Base-by-base conservation (phyloP, 2,888 invertebrate genomes). In the Vanessa cardui region DNA sequence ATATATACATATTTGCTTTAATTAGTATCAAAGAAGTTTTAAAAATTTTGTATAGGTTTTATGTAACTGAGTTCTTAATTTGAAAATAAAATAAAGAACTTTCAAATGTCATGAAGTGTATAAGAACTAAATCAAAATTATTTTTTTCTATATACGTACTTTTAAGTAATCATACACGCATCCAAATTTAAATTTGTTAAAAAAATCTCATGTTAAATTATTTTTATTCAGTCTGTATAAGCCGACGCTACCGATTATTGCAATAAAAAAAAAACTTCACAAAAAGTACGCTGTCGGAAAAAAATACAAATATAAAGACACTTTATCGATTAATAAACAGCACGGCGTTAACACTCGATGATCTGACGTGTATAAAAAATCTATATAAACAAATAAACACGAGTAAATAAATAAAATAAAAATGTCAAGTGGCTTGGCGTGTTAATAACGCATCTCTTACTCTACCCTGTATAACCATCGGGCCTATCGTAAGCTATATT, bases 401-500 rank as follows among this genome's bases (percentile, higher is more conserved):
- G 18, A 26, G 18, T n/a, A 50, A 58, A 18, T 15, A 58, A 58
- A 44, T 49, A 33, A 58, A 49, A 33, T 49, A 33, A 49, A 58
- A 20, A 52, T 56, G 21, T 46, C 20, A 46, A 20, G 7, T 18
- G 6, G 15, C 52, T 20, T 64, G 18, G 47, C 39, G 18, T 58
- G 21, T 9, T 49, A 45, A 39, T 49, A 61, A 61, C 61, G 49
- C 18, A 39, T 64, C 49, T 33, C 44, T 58, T 58, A 20, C 47
- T 64, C 15, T 59, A 64, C 21, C 47, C 21, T 26, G 12, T 39
- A 21, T 39, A 71, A 65, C 66, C 56, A 62, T 64, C n/a, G 44
- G 67, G 66, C 68, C 71, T 71, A 71, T 74, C 74, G 73, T 77
- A 70, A 74, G 73, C 74, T 77, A 72, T 61, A 77, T 76, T 79